Conservation (phyloP, 2,797 vertebrate genomes). For the Tinamus major region DNA sequence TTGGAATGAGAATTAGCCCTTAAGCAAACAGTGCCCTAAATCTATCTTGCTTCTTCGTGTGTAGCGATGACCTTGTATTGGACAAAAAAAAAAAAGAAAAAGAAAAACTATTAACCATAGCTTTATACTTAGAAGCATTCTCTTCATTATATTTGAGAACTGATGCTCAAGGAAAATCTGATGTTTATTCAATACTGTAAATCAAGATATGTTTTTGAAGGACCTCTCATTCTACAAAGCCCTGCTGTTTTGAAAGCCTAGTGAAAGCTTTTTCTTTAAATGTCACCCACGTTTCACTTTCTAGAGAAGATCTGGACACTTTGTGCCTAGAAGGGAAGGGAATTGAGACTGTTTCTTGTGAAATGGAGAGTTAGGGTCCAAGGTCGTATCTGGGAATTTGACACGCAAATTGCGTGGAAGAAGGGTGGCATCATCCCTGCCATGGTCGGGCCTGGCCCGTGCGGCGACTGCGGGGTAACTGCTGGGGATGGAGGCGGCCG, state of each 20-base stretch:
- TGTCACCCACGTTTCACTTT: background rate
- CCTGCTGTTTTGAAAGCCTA: background rate
- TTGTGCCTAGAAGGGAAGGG: background rate
- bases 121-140: background rate
- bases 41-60: conserved; percentile 35
- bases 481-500: accelerated
- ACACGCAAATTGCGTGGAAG: background rate
- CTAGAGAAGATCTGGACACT: background rate
- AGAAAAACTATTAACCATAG: background rate
- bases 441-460: background rate
- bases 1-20: conserved; percentile 65
- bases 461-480: background rate
- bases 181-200: background rate
- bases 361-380: background rate
- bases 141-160: conserved; percentile 25
- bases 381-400: background rate
- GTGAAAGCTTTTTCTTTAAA: background rate
- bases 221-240: background rate
- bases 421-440: background rate
- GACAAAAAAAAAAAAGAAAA: background rate
- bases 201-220: background rate
- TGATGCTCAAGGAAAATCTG: background rate
- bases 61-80: conserved; percentile 11
- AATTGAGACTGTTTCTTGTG: background rate
- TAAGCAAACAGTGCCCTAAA: conserved; percentile 53